Evolutionary conservation across 2,113 vertebrate genomes (phyloP), one percentile per base, ranked within the genome.

Genomic region (Psephotus haematonotus): DNA sequence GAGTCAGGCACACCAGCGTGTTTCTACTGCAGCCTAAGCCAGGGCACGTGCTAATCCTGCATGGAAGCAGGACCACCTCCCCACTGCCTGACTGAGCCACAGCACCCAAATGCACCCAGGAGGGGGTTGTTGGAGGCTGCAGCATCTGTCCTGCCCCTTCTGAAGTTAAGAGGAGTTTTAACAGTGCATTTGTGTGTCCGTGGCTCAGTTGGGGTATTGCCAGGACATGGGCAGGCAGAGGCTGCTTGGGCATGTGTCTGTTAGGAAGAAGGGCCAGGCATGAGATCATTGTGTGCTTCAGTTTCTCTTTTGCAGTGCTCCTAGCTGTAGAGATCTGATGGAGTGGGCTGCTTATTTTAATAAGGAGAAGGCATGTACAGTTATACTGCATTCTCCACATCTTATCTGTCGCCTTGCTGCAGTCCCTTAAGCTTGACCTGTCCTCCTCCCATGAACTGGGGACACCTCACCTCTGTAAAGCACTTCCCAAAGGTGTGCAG

Each of bases 391-490:
- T 65, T 41, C 31, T 88, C 60, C 4, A 5, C 31, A 37, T 92
- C 57, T 60, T 85, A 15, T 31, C 47, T 75, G 39, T n/a, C 5
- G 4, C 37, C 41, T 65, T 75, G 35, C n/a, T 88, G 44, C 22
- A 28, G 81, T 91, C 35, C 50, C 29, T 67, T 60, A 53, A 71
- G 17, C 27, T 22, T 55, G 52, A 23, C 24, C 29, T 70, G 14
- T 37, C 52, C 18, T 74, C 7, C 41, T 74, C 13, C n/a, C 8
- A 0, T 1, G 0, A 25, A 17, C 47, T 43, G 57, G 25, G 9
- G 17, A 4, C 35, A 71, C 19, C 62, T 87, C 2, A 0, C 29
- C 27, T 39, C 60, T 77, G 6, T 69, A 28, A 82, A 83, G 46
- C 41, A 44, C 46, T 72, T 87, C n/a, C 50, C 37, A 68, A 64